Evolutionary conservation across 2,888 invertebrate species (phyloP).

Genomic region (Andrena haemorrhoa): DNA sequence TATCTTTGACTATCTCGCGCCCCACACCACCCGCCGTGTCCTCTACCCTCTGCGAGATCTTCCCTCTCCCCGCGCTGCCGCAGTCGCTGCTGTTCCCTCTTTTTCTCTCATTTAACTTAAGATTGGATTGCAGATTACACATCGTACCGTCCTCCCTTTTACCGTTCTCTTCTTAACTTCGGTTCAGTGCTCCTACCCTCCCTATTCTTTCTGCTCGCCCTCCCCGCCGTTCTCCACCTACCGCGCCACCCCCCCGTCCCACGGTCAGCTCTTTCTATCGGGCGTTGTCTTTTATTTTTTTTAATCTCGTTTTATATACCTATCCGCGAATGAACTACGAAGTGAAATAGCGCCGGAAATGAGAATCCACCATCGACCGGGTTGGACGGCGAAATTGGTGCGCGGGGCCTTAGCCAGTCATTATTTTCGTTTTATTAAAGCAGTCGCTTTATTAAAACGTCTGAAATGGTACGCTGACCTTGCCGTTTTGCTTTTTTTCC

Average conservation of each 20-base stretch:
- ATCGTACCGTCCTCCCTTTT: conserved; percentile 66
- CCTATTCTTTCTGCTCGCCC: conserved; percentile 35
- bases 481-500: background rate
- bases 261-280: conserved; percentile 45
- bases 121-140: conserved; percentile 79
- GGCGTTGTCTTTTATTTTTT: conserved; percentile 62
- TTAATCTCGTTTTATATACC: conserved; percentile 64
- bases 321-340: conserved; percentile 61
- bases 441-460: conserved; percentile 30
- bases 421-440: conserved; percentile 51
- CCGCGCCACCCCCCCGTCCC: conserved; percentile 16
- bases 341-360: conserved; percentile 67
- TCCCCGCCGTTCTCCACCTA: conserved; percentile 2
- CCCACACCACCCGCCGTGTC: background rate
- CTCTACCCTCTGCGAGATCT: conserved; percentile 20
- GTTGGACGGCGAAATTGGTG: conserved; percentile 60
- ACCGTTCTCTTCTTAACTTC: conserved; percentile 67
- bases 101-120: conserved; percentile 76
- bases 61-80: background rate
- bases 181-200: conserved; percentile 46
- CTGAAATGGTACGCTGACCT: background rate
- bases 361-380: conserved; percentile 63
- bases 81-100: conserved; percentile 25
- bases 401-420: conserved; percentile 46
- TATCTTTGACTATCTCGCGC: conserved; percentile 48